These are phyloP conservation scores for Saimiri boliviensis DNA, from an alignment of 2,113 vertebrate species.

Conservation along the genomic window DNA sequence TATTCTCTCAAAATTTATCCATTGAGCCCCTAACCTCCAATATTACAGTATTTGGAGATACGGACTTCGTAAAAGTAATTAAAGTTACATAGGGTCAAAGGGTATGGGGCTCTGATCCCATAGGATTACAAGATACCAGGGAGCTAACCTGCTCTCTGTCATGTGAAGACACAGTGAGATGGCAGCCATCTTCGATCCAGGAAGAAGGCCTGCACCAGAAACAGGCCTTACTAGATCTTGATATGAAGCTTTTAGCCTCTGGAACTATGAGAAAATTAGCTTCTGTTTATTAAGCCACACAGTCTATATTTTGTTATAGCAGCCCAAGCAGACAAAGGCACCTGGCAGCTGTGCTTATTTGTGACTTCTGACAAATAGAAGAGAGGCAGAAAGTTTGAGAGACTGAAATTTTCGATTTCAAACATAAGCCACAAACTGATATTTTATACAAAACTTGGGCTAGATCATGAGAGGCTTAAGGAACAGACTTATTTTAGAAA, in stretches of 20 bases:
- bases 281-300: neutral
- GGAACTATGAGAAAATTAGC: neutral
- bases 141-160: neutral
- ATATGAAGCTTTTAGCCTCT: neutral
- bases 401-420: neutral
- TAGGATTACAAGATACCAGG: neutral
- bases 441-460: neutral
- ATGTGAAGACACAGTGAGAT: neutral
- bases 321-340: neutral
- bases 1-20: neutral
- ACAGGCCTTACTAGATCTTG: neutral
- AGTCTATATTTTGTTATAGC: neutral
- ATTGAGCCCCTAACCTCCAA: neutral
- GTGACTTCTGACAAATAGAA: neutral
- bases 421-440: neutral
- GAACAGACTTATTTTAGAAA: constrained; percentile 9
- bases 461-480: neutral
- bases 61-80: neutral
- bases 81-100: neutral
- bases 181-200: neutral
- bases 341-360: neutral
- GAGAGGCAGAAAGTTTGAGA: neutral
- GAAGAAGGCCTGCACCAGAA: neutral
- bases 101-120: neutral
- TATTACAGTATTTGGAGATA: neutral